These are phyloP conservation scores for Anolis carolinensis DNA, from an alignment of 2,113 vertebrate genomes.

Conservation along the genomic window DNA sequence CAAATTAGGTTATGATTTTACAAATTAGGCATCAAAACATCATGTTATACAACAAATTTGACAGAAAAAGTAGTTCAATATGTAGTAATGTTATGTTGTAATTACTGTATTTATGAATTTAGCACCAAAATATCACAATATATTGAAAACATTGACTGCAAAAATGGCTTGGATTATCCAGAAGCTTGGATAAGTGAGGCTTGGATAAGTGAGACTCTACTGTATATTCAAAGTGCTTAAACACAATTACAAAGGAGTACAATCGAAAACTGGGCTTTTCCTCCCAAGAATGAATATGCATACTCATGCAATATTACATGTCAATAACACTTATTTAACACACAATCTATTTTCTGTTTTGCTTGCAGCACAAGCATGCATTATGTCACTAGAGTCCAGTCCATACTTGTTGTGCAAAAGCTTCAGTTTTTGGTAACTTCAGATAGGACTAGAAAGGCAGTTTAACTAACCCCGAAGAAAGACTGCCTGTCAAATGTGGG, in stretches of 20 bases:
- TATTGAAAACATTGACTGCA: too few species aligned
- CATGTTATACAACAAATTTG: too few species aligned
- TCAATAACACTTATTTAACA: background rate
- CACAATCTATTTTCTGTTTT: background rate
- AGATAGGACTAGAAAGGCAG: background rate
- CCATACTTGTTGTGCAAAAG: background rate
- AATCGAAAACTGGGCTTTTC: background rate
- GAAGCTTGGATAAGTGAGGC: too few species aligned
- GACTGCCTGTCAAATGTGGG: background rate
- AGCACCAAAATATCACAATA: too few species aligned
- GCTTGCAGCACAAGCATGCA: background rate
- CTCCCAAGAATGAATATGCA: background rate
- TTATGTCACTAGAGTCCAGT: background rate
- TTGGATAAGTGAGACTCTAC: too few species aligned
- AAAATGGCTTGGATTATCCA: too few species aligned
- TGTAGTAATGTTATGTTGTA: too few species aligned
- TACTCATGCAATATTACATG: background rate
- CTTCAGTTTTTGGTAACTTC: background rate
- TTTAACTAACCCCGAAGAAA: background rate
- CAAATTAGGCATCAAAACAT: too few species aligned
- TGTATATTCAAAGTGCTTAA: background rate
- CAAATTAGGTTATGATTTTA: too few species aligned
- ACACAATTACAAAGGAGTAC: background rate
- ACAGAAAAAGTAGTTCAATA: too few species aligned
- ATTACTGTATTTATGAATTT: too few species aligned